Percentiles rank a stretch among this genome's conserved stretches.
phyloP scores from a whole-genome alignment of 2,888 invertebrate species.

The Lomographa bimaculata region DNA sequence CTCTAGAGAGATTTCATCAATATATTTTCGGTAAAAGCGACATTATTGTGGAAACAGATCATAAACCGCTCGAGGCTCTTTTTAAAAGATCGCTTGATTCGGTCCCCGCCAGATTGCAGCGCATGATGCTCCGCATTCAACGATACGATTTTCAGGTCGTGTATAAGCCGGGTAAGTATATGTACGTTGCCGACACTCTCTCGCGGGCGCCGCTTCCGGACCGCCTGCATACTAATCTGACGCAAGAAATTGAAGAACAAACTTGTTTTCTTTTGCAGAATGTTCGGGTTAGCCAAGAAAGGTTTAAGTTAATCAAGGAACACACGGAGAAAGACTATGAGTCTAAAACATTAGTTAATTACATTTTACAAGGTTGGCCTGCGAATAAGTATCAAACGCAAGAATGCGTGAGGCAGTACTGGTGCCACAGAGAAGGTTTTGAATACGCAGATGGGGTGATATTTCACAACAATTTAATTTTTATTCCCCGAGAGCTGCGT shows the following conservation, averaged over 20 bases:
- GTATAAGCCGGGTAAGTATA: slow-evolving; percentile 36
- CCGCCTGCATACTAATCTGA: no score
- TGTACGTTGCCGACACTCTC: slow-evolving; percentile 37
- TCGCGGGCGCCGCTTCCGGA: slow-evolving; percentile 33
- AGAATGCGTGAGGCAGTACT: slow-evolving; percentile 3
- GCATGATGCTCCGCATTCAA: slow-evolving; percentile 38
- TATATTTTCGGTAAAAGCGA: slow-evolving; percentile 32
- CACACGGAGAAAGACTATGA: slow-evolving; percentile 9
- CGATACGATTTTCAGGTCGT: slow-evolving; percentile 30
- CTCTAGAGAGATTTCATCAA: no score
- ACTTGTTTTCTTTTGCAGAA: slow-evolving; percentile 25
- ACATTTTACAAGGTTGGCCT: slow-evolving; percentile 35
- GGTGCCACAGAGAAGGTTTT: slow-evolving; percentile 24
- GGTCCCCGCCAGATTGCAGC: slow-evolving; percentile 35
- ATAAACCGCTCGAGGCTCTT: slow-evolving; percentile 37
- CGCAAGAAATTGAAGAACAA: slow-evolving; percentile 20
- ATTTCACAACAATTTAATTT: slow-evolving; percentile 32
- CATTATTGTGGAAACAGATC: slow-evolving; percentile 36
- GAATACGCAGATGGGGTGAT: slow-evolving; percentile 30
- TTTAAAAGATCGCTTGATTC: slow-evolving; percentile 34
- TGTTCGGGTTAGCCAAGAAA: slow-evolving; percentile 21
- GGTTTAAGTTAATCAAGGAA: slow-evolving; percentile 6
- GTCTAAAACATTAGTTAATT: slow-evolving; percentile 17
- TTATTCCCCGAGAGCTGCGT: slow-evolving; percentile 31
- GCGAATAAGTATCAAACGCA: slow-evolving; percentile 24